A percentile compares a stretch with the other conserved stretches of the same genome.
phyloP scores from a whole-genome alignment of 2,888 invertebrate species.

The Cheilosia impressa region DNA sequence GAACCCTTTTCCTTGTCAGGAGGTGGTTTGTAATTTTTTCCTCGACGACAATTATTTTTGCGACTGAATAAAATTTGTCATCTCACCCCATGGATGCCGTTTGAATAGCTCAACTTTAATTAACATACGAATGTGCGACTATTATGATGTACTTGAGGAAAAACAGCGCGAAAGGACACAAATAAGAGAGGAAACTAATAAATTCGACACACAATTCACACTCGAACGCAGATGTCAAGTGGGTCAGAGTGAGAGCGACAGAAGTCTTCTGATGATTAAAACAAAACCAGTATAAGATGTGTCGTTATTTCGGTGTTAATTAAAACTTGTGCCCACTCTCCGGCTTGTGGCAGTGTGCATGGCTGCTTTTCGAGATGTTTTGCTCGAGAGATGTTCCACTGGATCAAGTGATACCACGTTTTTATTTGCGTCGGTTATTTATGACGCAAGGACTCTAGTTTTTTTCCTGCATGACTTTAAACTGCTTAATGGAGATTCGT shows the following conservation, averaged over 20 bases:
- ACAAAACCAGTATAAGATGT: constrained; percentile 14
- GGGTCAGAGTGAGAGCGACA: background rate
- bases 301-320: constrained; percentile 58
- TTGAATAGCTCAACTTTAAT: constrained; percentile 31
- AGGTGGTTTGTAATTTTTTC: background rate
- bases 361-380: constrained; percentile 6
- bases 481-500: constrained; percentile 10
- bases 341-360: background rate
- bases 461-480: background rate
- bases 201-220: constrained; percentile 47
- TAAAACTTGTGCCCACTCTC: constrained; percentile 27
- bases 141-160: background rate
- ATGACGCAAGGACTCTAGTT: constrained; percentile 13
- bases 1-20: background rate
- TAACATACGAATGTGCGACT: constrained; percentile 29
- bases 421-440: constrained; percentile 42
- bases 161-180: background rate
- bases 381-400: constrained; percentile 10
- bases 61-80: background rate
- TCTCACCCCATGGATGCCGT: background rate
- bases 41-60: constrained; percentile 12
- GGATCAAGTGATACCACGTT: constrained; percentile 36
- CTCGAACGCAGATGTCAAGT: constrained; percentile 51
- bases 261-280: constrained; percentile 5
- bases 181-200: constrained; percentile 19